These are phyloP conservation scores for Crenuchus spilurus DNA, from an alignment of 2,797 vertebrate genomes.

Conservation along the genomic window DNA sequence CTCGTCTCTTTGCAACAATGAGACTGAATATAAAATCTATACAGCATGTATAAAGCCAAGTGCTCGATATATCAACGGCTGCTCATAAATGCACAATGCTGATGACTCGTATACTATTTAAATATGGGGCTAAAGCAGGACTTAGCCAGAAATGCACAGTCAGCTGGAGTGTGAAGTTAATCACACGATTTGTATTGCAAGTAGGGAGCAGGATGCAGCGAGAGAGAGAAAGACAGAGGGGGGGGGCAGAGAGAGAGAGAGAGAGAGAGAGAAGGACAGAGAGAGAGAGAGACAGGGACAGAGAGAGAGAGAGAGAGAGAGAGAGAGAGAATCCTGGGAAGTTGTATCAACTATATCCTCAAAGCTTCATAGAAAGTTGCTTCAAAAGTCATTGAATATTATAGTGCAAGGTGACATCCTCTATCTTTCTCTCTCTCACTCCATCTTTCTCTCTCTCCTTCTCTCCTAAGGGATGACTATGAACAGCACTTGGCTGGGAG, in stretches of 20 bases:
- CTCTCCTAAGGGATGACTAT: slow-evolving; percentile 45
- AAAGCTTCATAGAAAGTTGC: slow-evolving; percentile 24
- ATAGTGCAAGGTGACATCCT: slow-evolving; percentile 41
- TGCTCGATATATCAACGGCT: slow-evolving; percentile 8
- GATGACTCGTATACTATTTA: slow-evolving; percentile 40
- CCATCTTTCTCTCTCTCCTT: slow-evolving; percentile 19
- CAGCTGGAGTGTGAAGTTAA: slow-evolving; percentile 32
- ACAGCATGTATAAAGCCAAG: not conserved
- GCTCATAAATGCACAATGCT: slow-evolving; percentile 36
- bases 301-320: slow-evolving; percentile 29
- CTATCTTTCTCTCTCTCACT: not conserved
- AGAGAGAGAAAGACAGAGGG: not conserved
- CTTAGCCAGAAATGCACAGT: slow-evolving; percentile 22
- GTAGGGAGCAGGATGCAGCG: not conserved
- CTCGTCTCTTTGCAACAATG: slow-evolving; percentile 14
- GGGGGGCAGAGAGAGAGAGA: not conserved
- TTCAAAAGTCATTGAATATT: slow-evolving; percentile 20
- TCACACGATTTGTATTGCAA: slow-evolving; percentile 14
- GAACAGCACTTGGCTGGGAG: slow-evolving; percentile 60
- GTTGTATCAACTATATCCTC: slow-evolving; percentile 13
- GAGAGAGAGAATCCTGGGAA: not conserved
- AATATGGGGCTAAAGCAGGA: slow-evolving; percentile 13
- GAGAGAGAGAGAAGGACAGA: not conserved
- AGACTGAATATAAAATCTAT: slow-evolving; percentile 17
- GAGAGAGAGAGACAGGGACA: slow-evolving; percentile 1